Base-by-base conservation (phyloP, 2,888 invertebrate genomes). In the Aspidiotus destructor region DNA sequence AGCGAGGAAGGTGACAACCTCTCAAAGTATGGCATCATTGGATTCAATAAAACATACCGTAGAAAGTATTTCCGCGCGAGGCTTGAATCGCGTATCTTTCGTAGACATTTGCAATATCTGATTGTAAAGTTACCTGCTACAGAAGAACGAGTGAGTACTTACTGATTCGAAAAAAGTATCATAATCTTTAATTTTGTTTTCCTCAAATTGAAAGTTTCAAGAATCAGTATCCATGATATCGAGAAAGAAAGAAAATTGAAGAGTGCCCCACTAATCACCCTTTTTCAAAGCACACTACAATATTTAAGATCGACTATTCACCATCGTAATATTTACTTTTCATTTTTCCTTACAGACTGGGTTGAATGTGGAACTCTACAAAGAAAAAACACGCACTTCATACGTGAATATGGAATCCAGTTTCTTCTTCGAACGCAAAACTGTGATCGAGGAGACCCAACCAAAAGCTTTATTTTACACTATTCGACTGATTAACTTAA, bases 1-100 rank as follows among this genome's bases (percentile, higher is more conserved):
- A 65, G 65, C 58, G 58, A 65, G 13, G 42, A 65, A 48, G 65
- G 65, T n/a, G 17, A 57, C 17, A 65, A 65, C 55, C 55, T 65
- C 10, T 65, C 65, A 3, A 57, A 65, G 44, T 48, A 44, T 15
- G 65, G 65, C 15, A 57, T 48, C 11, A 48, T 65, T 7, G 65
- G 65, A 44, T 65, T 65, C 10, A 65, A 65, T 58, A 65, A 65
- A 54, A 65, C 65, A 28, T 28, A 58, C 44, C 42, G 48, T 10
- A 15, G 60, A 7, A 65, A 65, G 48, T 65, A 65, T 58, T 65
- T 65, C 40, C 65, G 57, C 16, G 40, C 48, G 1, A 58, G 57
- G 8, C 58, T 65, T 16, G 44, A 57, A 13, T 55, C 58, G 2
- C 17, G 48, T 40, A 16, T 44, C 17, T 65, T 57, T 8, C 54